phyloP scores from a whole-genome alignment of 2,113 vertebrate genomes.

The Melospiza georgiana region DNA sequence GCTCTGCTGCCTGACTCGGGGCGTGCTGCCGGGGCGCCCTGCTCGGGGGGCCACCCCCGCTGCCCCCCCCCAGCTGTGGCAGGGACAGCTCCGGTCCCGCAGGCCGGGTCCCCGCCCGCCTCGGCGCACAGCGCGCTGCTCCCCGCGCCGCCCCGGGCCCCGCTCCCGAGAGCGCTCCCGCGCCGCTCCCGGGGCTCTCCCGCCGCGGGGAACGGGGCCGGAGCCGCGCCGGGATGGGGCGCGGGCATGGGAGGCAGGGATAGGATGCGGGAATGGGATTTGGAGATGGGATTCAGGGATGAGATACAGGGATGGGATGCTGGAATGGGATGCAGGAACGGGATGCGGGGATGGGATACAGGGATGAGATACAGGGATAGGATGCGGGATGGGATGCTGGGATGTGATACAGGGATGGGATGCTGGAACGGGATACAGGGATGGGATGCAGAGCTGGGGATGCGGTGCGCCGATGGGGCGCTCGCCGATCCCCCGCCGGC shows the following conservation, averaged over 20 bases:
- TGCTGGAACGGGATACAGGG: too few species aligned
- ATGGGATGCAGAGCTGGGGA: too few species aligned
- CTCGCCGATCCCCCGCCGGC: not conserved
- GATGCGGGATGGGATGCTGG: not conserved
- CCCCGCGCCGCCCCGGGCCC: not conserved
- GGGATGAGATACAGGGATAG: not conserved
- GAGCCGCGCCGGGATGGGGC: not conserved
- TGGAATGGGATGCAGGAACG: rapidly evolving
- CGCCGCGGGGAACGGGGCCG: not conserved
- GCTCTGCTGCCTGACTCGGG: not conserved
- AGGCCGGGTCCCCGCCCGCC: not conserved
- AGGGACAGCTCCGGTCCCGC: not conserved
- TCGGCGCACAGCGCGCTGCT: not conserved
- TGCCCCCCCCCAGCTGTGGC: not conserved
- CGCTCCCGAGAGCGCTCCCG: not conserved
- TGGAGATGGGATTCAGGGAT: too few species aligned
- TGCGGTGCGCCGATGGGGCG: too few species aligned
- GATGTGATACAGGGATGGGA: too few species aligned
- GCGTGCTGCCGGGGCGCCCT: not conserved
- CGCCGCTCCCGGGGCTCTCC: not conserved
- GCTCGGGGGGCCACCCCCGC: not conserved
- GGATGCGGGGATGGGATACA: not conserved
- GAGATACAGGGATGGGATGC: not conserved
- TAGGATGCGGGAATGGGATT: not conserved
- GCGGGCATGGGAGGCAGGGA: not conserved